Evolutionary conservation across 2,797 vertebrate genomes (phyloP), one percentile per base, ranked within the genome.

Genomic region (Picus viridis): DNA sequence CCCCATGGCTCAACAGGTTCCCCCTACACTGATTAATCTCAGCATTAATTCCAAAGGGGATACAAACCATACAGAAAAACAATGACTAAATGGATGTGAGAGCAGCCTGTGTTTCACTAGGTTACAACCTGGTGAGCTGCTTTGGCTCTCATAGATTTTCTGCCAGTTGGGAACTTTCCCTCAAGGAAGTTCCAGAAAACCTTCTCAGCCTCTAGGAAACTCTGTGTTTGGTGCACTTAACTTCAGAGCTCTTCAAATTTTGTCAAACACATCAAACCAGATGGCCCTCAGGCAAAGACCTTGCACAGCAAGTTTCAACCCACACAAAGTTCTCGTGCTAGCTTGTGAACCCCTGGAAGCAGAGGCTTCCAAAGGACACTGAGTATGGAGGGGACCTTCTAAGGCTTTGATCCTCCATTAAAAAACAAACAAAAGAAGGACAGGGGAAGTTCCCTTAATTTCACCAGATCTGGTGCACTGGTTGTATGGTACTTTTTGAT

Each of bases 211-310:
- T 90, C 77, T 76, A 92, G 85, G 78, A 92, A 94, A 88, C 26
- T 70, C 91, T 95, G 93, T 94, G 68, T 94, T 95, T 93, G 94
- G 94, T 62, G 2, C 71, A 83, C 61, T 57, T 57, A 92, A 86
- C 65, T 83, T 39, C 34, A 79, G 57, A 94, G 84, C 84, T 94
- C 86, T 87, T 61, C n/a, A 90, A 89, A 94, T 92, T 94, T 91
- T 94, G 94, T 95, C 90, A 94, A 91, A 91, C 81, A 94, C 94
- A 95, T 96, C 96, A 96, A 94, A 93, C 90, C 87, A 89, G 94
- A 92, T 64, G 61, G 54, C 92, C 83, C 36, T 63, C 29, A 72
- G 92, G 86, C 86, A 94, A 90, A 90, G 90, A 92, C 87, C 79
- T 71, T 70, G 87, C 63, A 34, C 2, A 91, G 90, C 94, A 95